Conservation (phyloP, 2,797 vertebrate species). For the Loriculus beryllinus region DNA sequence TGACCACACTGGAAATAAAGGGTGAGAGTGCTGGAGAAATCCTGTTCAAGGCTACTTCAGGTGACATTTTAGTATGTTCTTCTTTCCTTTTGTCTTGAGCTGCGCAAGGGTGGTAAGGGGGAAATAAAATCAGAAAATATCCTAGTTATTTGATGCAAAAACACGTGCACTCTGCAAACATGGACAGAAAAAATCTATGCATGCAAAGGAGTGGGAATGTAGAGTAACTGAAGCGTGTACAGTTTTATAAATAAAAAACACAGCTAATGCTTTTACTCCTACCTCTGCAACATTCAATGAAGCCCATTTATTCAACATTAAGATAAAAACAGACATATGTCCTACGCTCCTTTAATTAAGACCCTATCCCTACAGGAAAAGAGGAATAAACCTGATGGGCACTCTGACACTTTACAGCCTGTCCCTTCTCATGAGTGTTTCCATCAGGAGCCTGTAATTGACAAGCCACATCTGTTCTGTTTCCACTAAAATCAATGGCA, state of each 20-base stretch:
- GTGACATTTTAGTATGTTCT: slow-evolving; percentile 82
- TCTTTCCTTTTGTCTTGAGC: slow-evolving; percentile 25
- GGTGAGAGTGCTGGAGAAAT: slow-evolving; percentile 91
- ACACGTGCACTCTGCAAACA: neutral
- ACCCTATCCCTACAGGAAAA: neutral
- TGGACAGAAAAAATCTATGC: neutral
- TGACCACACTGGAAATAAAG: slow-evolving; percentile 90
- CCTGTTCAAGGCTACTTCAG: slow-evolving; percentile 92
- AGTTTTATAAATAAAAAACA: neutral
- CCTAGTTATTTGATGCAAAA: neutral
- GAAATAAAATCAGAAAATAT: neutral
- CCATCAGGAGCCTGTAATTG: neutral
- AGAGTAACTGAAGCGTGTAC: neutral
- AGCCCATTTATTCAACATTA: neutral
- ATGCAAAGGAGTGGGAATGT: rapidly evolving
- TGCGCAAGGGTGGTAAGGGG: neutral
- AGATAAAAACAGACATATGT: neutral
- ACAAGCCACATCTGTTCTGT: neutral
- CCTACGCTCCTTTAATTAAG: neutral
- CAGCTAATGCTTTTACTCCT: neutral
- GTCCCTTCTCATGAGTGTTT: neutral
- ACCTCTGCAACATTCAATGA: neutral
- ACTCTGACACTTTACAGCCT: neutral
- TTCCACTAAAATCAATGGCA: neutral
- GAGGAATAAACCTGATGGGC: neutral